Percentiles rank a stretch among this genome's conserved stretches.
These are phyloP conservation scores for Thecophora atra DNA, from an alignment of 2,888 invertebrate genomes.

Conservation along the genomic window DNA sequence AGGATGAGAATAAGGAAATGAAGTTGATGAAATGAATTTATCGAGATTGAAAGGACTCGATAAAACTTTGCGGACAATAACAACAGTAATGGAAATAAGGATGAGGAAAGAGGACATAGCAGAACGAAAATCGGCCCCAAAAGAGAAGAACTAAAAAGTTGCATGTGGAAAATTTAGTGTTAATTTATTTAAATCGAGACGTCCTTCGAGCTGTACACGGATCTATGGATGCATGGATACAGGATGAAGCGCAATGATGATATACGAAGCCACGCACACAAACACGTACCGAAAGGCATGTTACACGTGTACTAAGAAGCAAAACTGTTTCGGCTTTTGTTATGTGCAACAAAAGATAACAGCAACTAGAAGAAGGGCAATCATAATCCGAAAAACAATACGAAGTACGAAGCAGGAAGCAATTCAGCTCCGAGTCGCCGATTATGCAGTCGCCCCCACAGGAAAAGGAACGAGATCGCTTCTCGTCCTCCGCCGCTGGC, in stretches of 20 bases:
- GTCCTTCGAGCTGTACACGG: too few species aligned
- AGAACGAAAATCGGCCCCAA: too few species aligned
- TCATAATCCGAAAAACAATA: slow-evolving; percentile 20
- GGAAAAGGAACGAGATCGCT: slow-evolving; percentile 34
- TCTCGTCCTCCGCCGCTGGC: not conserved
- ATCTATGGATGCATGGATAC: too few species aligned
- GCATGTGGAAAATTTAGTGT: too few species aligned
- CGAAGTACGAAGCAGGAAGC: slow-evolving; percentile 22
- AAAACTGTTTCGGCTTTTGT: slow-evolving; percentile 5
- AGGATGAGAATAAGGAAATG: not conserved
- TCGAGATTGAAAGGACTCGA: too few species aligned
- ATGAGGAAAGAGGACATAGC: too few species aligned
- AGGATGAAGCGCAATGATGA: too few species aligned
- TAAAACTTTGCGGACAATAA: too few species aligned
- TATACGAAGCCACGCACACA: slow-evolving; percentile 2
- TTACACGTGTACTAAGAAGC: slow-evolving; percentile 4
- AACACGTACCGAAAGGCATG: not conserved
- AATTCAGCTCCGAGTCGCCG: slow-evolving; percentile 1
- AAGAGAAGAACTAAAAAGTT: too few species aligned
- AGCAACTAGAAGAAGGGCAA: slow-evolving; percentile 31
- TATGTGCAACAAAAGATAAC: slow-evolving; percentile 27
- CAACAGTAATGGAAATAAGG: too few species aligned
- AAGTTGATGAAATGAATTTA: too few species aligned
- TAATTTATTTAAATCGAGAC: too few species aligned
- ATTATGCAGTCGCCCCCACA: slow-evolving; percentile 25